Evolutionary conservation across 2,797 vertebrate genomes (phyloP).

Genomic region (Sebastiscus tertius): DNA sequence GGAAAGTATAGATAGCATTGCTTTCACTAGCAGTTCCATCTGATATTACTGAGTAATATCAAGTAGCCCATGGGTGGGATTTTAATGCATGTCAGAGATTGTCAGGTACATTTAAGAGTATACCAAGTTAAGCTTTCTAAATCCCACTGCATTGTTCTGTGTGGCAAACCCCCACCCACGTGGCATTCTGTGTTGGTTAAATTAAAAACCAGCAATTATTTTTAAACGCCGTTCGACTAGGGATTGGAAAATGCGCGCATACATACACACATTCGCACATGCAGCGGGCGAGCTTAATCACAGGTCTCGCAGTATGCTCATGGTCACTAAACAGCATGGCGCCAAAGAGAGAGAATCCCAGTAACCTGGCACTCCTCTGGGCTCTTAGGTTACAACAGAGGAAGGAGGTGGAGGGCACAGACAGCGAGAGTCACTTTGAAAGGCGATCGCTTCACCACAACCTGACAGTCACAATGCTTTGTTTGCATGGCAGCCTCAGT

Average conservation of each 20-base stretch:
- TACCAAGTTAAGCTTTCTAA: background rate
- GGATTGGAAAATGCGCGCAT: conserved; percentile 34
- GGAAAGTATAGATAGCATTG: conserved; percentile 7
- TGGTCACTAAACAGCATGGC: conserved; percentile 78
- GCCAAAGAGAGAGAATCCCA: conserved; percentile 77
- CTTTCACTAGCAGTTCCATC: conserved; percentile 5
- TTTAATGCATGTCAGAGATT: conserved; percentile 1
- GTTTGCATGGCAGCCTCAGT: conserved; percentile 60
- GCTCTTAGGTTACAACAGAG: conserved; percentile 76
- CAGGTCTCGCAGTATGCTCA: conserved; percentile 56
- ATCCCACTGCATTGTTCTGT: conserved; percentile 3
- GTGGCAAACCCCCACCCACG: background rate
- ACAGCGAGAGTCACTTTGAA: conserved; percentile 80
- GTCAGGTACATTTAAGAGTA: conserved; percentile 1
- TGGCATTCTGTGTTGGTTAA: conserved; percentile 8
- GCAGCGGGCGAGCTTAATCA: conserved; percentile 57
- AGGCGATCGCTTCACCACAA: conserved; percentile 70
- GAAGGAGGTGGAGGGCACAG: conserved; percentile 69
- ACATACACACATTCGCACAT: conserved; percentile 38
- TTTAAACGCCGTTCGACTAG: conserved; percentile 27
- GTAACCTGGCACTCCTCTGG: conserved; percentile 73
- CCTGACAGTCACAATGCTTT: conserved; percentile 71
- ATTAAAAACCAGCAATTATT: conserved; percentile 37
- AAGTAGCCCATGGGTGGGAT: background rate
- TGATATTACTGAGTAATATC: background rate